Conservation (phyloP, 2,797 vertebrate species). For the Poecilia velifera region DNA sequence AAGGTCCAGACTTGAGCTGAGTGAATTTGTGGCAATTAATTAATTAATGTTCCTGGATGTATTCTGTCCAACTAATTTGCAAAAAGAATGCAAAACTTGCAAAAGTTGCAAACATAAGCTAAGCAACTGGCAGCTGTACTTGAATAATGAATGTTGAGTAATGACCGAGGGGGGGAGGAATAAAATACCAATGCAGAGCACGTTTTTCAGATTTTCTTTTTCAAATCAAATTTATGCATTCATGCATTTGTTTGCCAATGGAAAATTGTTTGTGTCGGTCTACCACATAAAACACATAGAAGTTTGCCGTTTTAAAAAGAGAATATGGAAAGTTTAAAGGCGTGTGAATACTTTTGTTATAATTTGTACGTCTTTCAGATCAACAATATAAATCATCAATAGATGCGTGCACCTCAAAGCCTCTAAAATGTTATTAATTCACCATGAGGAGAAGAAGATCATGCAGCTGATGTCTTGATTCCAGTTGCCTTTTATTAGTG, state of each 20-base stretch:
- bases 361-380: slow-evolving; percentile 1
- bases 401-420: slow-evolving; percentile 51
- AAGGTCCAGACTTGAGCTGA: background rate
- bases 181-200: background rate
- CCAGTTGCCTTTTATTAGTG: slow-evolving; percentile 14
- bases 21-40: background rate
- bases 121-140: background rate
- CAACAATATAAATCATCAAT: slow-evolving; percentile 41
- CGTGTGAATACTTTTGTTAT: background rate
- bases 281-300: too few relatives aligned
- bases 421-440: too few relatives aligned
- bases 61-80: background rate
- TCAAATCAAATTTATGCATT: too few relatives aligned
- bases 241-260: background rate
- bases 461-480: background rate
- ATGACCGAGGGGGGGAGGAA: background rate
- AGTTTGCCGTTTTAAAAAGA: background rate
- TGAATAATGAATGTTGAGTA: background rate
- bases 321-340: background rate
- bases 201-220: background rate
- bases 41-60: background rate
- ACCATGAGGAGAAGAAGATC: slow-evolving; percentile 21
- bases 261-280: background rate
- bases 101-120: background rate
- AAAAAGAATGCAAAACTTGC: background rate